A percentile compares a stretch with the other conserved stretches of the same genome.
phyloP scores from a whole-genome alignment of 1,140 invertebrate species.

The Wasmannia auropunctata region DNA sequence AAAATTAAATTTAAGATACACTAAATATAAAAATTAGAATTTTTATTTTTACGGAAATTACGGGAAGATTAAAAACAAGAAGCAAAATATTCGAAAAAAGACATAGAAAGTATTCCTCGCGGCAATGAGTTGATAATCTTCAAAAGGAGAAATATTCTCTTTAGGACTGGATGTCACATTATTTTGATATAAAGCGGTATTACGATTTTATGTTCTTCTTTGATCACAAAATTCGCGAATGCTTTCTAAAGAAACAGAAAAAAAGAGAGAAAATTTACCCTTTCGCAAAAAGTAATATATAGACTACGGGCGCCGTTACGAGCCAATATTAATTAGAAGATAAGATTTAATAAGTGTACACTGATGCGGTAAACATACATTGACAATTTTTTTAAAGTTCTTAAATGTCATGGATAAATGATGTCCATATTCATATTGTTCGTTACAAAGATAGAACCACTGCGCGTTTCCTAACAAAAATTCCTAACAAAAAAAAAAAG shows the following conservation, averaged over 20 bases:
- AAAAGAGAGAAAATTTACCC: neutral
- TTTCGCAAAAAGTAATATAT: neutral
- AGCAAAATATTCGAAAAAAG: conserved; percentile 60
- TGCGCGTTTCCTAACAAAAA: neutral
- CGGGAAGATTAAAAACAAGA: neutral
- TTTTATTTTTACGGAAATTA: conserved; percentile 1
- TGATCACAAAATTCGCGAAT: conserved; percentile 47
- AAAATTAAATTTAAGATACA: conserved; percentile 24
- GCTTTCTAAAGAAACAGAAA: neutral
- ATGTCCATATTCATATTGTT: neutral
- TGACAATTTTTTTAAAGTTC: neutral
- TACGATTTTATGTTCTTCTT: conserved; percentile 58
- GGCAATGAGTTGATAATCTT: conserved; percentile 72
- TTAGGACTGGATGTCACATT: conserved; percentile 63
- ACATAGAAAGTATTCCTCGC: neutral
- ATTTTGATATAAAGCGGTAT: conserved; percentile 67
- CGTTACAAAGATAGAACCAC: neutral
- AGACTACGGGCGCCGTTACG: neutral
- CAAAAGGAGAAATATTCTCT: conserved; percentile 60
- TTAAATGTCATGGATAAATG: neutral
- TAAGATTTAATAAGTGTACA: conserved; percentile 29
- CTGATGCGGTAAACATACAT: neutral
- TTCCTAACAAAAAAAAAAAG: neutral
- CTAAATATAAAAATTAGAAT: neutral
- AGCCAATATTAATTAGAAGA: neutral